These are phyloP conservation scores for Eurytoma adleriae DNA, from an alignment of 2,888 invertebrate genomes.

Conservation along the genomic window DNA sequence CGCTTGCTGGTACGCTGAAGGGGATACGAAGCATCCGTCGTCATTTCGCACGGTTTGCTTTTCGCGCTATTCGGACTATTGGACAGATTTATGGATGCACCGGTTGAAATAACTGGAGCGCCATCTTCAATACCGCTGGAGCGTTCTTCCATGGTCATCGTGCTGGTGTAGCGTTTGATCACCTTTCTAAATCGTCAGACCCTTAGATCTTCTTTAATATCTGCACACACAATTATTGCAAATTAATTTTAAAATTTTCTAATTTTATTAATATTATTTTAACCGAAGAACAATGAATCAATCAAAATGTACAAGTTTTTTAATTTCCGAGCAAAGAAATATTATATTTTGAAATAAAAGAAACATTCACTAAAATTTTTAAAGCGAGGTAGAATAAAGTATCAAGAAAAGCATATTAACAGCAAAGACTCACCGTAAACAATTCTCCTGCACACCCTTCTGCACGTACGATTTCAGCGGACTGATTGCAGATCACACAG, in stretches of 20 bases:
- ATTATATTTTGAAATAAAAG: too few relatives aligned
- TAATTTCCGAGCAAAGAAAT: too few relatives aligned
- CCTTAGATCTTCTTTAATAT: not conserved
- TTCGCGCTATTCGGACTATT: constrained; percentile 39
- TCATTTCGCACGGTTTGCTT: constrained; percentile 61
- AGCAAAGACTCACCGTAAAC: too few relatives aligned
- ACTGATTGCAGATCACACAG: not conserved
- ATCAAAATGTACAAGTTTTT: too few relatives aligned
- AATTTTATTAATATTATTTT: too few relatives aligned
- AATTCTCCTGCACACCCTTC: too few relatives aligned
- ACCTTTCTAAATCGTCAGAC: not conserved
- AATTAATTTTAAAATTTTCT: not conserved
- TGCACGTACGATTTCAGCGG: too few relatives aligned
- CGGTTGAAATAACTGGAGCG: constrained; percentile 69
- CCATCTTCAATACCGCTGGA: constrained; percentile 74
- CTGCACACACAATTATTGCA: not conserved
- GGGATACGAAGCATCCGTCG: constrained; percentile 71
- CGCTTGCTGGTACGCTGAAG: constrained; percentile 80
- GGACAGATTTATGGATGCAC: constrained; percentile 61
- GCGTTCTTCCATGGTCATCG: constrained; percentile 76
- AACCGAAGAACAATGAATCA: too few relatives aligned
- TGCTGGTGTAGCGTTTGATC: constrained; percentile 59
- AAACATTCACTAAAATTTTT: too few relatives aligned
- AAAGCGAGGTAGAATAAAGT: too few relatives aligned
- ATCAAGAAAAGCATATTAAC: too few relatives aligned